Evolutionary conservation across 2,888 invertebrate genomes (phyloP), one percentile per base, ranked within the genome.

Genomic region (Cerceris rybyensis): DNA sequence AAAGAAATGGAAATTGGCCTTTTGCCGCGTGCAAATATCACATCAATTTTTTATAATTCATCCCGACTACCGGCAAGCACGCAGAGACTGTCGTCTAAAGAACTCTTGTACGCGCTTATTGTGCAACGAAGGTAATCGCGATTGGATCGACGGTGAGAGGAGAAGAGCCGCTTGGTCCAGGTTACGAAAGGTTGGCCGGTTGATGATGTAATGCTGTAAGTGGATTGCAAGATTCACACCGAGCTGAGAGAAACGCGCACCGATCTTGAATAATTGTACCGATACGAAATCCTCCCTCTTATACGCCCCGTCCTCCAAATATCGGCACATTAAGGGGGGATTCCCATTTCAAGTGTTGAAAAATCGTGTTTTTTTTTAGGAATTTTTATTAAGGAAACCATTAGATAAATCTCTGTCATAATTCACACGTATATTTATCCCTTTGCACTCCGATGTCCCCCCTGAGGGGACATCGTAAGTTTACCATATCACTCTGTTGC

Each of bases 101-200:
- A 71, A 50, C 61, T 58, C 75, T 50, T 49, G 7, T 57, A 28
- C 13, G 11, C 28, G n/a, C 60, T 28, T 28, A 64, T 79, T 79
- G 79, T 70, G 79, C 50, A 79, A 79, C 59, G 61, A 4, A 1
- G 49, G 72, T 75, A 80, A 75, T 80, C 79, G 71, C 52, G 69
- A 80, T 79, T 70, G 75, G 58, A 75, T 79, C 70, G 60, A 49
- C 28, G 28, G 28, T 28, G 50, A 67, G 76, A 64, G 79, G 79
- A 65, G 75, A 64, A 9, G 61, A 74, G 64, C 61, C 55, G 71
- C 28, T 71, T 75, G 81, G 81, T 81, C 80, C 81, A 81, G 50
- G 75, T 81, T 81, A 70, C 80, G 81, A 81, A 81, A 81, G 75
- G 66, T 70, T 61, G 55, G 52, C 59, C 43, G 63, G 46, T 8